Evolutionary conservation across 2,888 invertebrate genomes (phyloP).

Genomic region (Dugesia japonica): DNA sequence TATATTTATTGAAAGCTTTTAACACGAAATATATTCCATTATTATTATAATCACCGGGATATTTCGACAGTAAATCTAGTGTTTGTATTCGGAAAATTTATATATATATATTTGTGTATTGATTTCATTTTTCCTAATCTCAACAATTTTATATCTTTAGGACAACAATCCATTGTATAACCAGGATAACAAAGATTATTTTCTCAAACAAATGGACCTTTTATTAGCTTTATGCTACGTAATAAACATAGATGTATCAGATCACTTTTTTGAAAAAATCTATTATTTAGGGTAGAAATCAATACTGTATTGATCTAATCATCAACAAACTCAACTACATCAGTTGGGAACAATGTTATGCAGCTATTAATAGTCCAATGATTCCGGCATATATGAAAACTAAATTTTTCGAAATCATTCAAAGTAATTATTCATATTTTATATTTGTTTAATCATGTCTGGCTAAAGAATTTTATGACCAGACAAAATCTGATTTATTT

Average conservation of each 20-base stretch:
- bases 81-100: too few relatives aligned
- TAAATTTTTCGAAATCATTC: neutral
- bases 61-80: too few relatives aligned
- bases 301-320: neutral
- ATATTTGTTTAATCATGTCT: too few relatives aligned
- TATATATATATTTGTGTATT: too few relatives aligned
- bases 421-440: too few relatives aligned
- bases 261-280: neutral
- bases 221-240: neutral
- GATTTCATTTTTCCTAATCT: too few relatives aligned
- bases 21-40: too few relatives aligned
- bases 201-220: neutral
- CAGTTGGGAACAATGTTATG: neutral
- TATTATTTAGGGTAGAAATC: neutral
- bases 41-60: too few relatives aligned
- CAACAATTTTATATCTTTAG: too few relatives aligned
- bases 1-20: too few relatives aligned
- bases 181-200: neutral
- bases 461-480: too few relatives aligned
- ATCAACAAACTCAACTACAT: neutral
- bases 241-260: neutral
- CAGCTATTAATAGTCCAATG: neutral
- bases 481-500: too few relatives aligned
- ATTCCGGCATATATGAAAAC: neutral
- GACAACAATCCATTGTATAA: neutral